These are phyloP conservation scores for Semnopithecus entellus DNA, from an alignment of 2,113 vertebrate species.

Conservation along the genomic window DNA sequence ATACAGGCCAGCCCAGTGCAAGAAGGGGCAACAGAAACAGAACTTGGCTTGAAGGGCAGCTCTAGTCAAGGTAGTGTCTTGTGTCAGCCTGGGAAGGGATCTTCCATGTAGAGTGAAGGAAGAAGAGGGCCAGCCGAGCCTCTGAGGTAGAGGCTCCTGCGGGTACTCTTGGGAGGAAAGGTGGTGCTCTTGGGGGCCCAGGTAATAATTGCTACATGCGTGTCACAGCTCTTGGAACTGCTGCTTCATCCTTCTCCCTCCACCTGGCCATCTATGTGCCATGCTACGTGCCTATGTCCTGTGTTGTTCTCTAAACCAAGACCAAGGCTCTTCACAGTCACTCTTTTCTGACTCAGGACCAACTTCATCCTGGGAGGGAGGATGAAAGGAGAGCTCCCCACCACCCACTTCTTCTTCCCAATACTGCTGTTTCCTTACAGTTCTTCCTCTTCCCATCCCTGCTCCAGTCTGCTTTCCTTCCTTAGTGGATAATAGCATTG, in stretches of 20 bases:
- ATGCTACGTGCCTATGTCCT: background rate
- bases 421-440: background rate
- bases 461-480: background rate
- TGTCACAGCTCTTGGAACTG: background rate
- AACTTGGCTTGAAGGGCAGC: constrained; percentile 54
- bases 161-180: too few species aligned
- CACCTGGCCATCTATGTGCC: background rate
- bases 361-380: background rate
- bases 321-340: background rate
- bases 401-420: background rate
- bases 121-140: background rate
- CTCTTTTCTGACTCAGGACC: background rate
- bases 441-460: background rate
- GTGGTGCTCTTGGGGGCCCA: background rate
- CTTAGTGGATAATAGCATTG: background rate
- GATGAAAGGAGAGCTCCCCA: background rate
- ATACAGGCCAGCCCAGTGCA: background rate
- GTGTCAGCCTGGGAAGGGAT: background rate
- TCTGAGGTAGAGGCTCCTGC: too few species aligned
- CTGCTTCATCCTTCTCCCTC: background rate
- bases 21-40: background rate
- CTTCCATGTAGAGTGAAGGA: fast-evolving
- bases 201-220: background rate
- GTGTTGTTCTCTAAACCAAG: background rate
- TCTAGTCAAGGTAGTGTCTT: constrained; percentile 19